Percentiles rank a stretch among this genome's conserved stretches.
Conservation (phyloP, 2,797 vertebrate genomes). For the Psittacula derbiana region DNA sequence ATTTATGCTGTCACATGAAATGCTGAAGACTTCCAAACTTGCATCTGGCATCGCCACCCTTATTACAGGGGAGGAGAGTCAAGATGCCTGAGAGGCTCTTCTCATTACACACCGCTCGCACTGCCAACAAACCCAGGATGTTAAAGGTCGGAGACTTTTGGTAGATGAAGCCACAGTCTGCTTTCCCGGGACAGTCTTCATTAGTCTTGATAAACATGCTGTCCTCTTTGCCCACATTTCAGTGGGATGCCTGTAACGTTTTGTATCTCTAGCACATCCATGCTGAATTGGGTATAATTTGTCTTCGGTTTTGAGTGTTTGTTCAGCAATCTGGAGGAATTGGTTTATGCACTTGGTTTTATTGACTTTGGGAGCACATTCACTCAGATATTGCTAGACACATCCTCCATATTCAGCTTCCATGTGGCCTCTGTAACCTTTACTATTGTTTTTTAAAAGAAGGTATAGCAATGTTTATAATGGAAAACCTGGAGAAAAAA, state of each 20-base stretch:
- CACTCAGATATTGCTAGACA: not conserved
- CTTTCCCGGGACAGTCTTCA: not conserved
- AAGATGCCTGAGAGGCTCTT: not conserved
- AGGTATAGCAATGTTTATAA: not conserved
- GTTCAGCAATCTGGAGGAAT: not conserved
- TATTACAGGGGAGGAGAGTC: constrained; percentile 16
- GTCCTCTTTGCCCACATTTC: not conserved
- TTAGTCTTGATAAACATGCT: not conserved
- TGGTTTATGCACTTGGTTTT: not conserved
- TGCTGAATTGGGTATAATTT: not conserved
- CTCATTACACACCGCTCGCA: not conserved
- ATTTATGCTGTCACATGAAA: constrained; percentile 49
- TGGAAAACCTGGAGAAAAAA: not conserved
- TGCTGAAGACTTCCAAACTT: constrained; percentile 45
- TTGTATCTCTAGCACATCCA: not conserved
- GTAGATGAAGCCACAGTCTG: not conserved
- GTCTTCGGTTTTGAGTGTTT: not conserved
- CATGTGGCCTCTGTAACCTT: not conserved
- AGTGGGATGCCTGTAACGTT: not conserved
- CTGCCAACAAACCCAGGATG: not conserved
- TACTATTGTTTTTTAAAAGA: not conserved
- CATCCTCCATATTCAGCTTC: not conserved
- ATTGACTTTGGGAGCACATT: not conserved
- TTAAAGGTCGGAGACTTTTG: not conserved
- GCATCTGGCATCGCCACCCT: constrained; percentile 12